phyloP scores from a whole-genome alignment of 2,113 vertebrate genomes.

The Excalfactoria chinensis region DNA sequence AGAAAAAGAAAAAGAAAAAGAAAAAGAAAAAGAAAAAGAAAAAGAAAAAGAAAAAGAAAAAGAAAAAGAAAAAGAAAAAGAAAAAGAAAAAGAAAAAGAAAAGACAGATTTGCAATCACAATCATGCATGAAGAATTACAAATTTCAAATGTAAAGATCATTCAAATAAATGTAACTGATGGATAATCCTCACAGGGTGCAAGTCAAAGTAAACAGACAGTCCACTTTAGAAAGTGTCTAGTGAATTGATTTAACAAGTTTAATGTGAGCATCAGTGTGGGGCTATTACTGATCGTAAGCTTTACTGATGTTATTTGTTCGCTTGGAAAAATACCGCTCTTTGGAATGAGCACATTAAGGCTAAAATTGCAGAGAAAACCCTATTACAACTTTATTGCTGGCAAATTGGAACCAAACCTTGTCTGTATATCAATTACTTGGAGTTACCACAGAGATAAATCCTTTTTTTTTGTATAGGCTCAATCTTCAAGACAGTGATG shows the following conservation, averaged over 20 bases:
- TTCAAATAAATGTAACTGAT: constrained; percentile 84
- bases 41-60: constrained; percentile 51
- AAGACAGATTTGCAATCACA: constrained; percentile 68
- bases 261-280: constrained; percentile 92
- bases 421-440: constrained; percentile 98
- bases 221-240: constrained; percentile 92
- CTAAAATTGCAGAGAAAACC: constrained; percentile 97
- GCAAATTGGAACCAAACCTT: constrained; percentile 97
- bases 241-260: constrained; percentile 96
- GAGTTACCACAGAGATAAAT: constrained; percentile 96
- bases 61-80: constrained; percentile 48
- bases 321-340: constrained; percentile 94
- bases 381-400: constrained; percentile 98
- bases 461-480: constrained; percentile 82
- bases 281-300: constrained; percentile 95
- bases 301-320: constrained; percentile 97
- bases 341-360: constrained; percentile 97
- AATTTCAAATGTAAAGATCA: constrained; percentile 84
- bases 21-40: constrained; percentile 47
- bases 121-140: constrained; percentile 82
- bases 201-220: constrained; percentile 88
- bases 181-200: constrained; percentile 81
- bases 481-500: constrained; percentile 92
- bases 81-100: constrained; percentile 43
- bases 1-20: constrained; percentile 45